Base-by-base conservation (phyloP, 1,140 invertebrate genomes). In the Brachionus koreanus region DNA sequence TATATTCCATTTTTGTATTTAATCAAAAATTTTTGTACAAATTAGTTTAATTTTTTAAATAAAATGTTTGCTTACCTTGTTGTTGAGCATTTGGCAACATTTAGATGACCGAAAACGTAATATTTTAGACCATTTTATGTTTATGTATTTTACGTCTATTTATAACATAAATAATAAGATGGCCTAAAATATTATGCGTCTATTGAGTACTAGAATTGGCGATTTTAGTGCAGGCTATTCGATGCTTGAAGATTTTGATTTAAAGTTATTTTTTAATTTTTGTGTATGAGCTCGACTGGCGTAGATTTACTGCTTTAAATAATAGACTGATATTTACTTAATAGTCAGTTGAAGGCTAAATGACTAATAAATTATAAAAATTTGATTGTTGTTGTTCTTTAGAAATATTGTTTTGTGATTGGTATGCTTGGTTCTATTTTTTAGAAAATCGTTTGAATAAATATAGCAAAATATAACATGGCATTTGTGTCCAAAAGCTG, bases 121-220 rank as follows among this genome's bases (percentile, higher is more conserved):
- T 79, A 61, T 61, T 79, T 79, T 79, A 79, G 76, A 79, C 76
- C 76, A 79, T 79, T 79, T 79, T 79, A 79, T 79, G 76, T 79
- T 79, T 79, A 79, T 79, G 76, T 79, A 79, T 29, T 29, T 29
- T 29, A 29, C 13, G 39, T 25, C 16, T 29, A 7, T 74, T 74
- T 79, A 57, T 65, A 79, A 79, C 76, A 79, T 79, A 79, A 79
- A 79, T 79, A 74, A 61, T 79, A 79, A 79, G 76, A 79, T 79
- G 76, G 76, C 76, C 76, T 79, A 79, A 61, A 61, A 61, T 42
- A 79, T 65, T 63, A 39, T 13, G 23, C 76, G 76, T 23, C 25
- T 74, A 74, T 74, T 46, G 19, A 29, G n/a, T 10, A 7, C 16
- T 5, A 23, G 9, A 16, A 19, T 5, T n/a, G 33, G 37, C 35